Evolutionary conservation across 2,888 invertebrate genomes (phyloP).

Genomic region (Cosmorhoe ocellata): DNA sequence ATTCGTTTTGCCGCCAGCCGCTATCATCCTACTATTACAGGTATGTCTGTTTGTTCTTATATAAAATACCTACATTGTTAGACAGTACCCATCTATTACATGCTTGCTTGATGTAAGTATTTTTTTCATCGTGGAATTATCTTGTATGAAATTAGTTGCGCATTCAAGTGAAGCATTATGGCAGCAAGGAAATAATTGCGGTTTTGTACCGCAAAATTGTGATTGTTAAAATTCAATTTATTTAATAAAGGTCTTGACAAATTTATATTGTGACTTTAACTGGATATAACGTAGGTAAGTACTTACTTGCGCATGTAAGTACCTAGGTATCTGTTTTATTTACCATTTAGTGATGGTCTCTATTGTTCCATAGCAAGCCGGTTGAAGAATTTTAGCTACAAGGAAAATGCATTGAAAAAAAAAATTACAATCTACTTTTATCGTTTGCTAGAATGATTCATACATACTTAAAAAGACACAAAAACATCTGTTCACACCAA

Average conservation of each 20-base stretch:
- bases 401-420: too few species aligned
- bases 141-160: conserved; percentile 22
- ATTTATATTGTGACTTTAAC: conserved; percentile 4
- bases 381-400: too few species aligned
- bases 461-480: too few species aligned
- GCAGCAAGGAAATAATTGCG: conserved; percentile 53
- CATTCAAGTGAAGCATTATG: conserved; percentile 30
- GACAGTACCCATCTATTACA: too few species aligned
- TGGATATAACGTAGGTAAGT: too few species aligned
- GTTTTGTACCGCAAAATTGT: conserved; percentile 50
- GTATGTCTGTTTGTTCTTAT: conserved; percentile 53
- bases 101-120: not conserved
- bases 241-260: conserved; percentile 26
- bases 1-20: conserved; percentile 49
- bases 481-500: too few species aligned
- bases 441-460: too few species aligned
- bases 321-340: too few species aligned
- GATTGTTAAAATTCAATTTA: conserved; percentile 48
- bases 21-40: conserved; percentile 54
- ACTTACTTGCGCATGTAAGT: too few species aligned
- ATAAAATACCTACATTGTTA: conserved; percentile 7
- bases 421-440: too few species aligned
- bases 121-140: conserved; percentile 21
- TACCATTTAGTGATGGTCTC: too few species aligned
- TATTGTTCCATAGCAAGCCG: too few species aligned